Percentiles rank a stretch among this genome's conserved stretches.
Evolutionary conservation across 2,797 vertebrate genomes (phyloP).

Genomic region (Sebastiscus tertius): DNA sequence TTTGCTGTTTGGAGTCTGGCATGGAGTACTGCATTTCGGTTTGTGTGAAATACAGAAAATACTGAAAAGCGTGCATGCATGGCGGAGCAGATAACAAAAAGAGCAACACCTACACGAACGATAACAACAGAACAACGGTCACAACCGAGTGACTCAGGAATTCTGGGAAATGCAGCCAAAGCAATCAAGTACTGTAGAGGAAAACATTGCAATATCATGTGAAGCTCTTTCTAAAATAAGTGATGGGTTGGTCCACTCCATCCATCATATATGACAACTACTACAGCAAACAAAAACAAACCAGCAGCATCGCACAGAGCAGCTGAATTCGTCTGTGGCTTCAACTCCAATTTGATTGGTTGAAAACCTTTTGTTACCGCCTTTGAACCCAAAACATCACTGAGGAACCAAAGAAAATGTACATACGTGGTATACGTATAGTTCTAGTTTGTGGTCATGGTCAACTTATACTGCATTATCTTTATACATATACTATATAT

Average conservation of each 20-base stretch:
- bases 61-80: neutral
- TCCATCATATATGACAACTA: neutral
- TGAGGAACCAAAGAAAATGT: neutral
- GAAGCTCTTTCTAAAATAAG: neutral
- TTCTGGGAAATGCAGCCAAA: neutral
- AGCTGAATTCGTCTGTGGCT: neutral
- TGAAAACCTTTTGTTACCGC: neutral
- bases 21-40: conserved; percentile 1
- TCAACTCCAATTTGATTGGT: neutral
- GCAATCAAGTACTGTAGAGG: neutral
- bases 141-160: neutral
- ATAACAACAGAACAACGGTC: neutral
- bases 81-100: conserved; percentile 20
- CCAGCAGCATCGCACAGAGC: neutral
- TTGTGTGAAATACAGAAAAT: conserved; percentile 8
- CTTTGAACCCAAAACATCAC: neutral
- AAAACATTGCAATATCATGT: neutral
- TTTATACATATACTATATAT: neutral
- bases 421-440: too few relatives aligned
- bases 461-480: neutral
- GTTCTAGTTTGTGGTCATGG: neutral
- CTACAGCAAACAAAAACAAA: neutral
- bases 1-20: neutral
- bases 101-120: conserved; percentile 20
- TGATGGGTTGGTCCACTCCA: neutral